Base-by-base conservation (phyloP, 2,888 invertebrate species). In the Mesorhabditis belari region DNA sequence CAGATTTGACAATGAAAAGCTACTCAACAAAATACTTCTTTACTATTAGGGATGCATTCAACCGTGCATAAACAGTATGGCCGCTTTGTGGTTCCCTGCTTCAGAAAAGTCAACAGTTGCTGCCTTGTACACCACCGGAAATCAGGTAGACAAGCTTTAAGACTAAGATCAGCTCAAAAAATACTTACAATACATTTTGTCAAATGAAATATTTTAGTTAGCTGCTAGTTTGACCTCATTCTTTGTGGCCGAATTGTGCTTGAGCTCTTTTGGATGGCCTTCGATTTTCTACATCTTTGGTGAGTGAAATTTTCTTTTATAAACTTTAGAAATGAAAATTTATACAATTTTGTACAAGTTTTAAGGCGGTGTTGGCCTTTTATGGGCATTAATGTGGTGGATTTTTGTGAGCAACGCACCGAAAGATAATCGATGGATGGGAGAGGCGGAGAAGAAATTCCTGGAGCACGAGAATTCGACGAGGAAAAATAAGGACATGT, bases 81-180 rank as follows among this genome's bases (percentile, higher is more conserved):
- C 71, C 9, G 70, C 69, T n/a, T 65, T 64, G 35, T 76, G 76
- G 76, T 69, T 76, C 51, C 76, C 76, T 19, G 50, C 66, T 3
- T 64, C 70, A 35, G 76, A 76, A 53, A 65, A 72, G 51, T 66
- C 67, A 52, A 63, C 71, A 3, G 76, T 73, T 2, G 71, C 71
- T 12, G 63, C 75, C 2, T 50, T 76, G 3, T 76, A 70, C 64
- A 76, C 76, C 3, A 58, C 71, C 4, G 76, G 75, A 49, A 76
- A 74, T 58, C 76, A 76, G 55, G 19, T 73, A 12, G 57, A 61
- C n/a, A 57, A 56, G 60, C 25, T n/a, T 12, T 52, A n/a, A 28
- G 19, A 25, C 19, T 19, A 28, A 51, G 44, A 3, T 5, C 28
- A 2, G 1, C 21, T 27, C 27, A 5, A 17, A 29, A 29, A 25